These are phyloP conservation scores for Caenorhabditis drosophilae DNA, from an alignment of 2,888 invertebrate genomes.

Conservation along the genomic window DNA sequence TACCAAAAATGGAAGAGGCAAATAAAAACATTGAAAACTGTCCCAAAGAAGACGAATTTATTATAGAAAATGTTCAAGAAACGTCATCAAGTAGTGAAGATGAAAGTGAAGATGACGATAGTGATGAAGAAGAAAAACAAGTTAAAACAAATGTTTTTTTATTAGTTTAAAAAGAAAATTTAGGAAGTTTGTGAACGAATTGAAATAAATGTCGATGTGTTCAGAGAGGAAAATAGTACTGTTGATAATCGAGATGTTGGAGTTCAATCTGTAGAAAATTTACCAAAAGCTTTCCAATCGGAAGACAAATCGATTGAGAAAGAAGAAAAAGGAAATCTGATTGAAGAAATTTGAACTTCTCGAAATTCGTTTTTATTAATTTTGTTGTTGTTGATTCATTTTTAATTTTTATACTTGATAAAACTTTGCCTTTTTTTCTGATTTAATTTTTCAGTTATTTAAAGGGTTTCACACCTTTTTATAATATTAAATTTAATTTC, in stretches of 20 bases:
- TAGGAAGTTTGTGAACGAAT: too few relatives aligned
- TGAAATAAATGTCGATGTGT: conserved; percentile 40
- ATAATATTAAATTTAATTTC: neutral
- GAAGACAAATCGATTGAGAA: neutral
- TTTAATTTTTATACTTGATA: too few relatives aligned
- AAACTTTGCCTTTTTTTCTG: conserved; percentile 4
- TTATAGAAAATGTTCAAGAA: conserved; percentile 20
- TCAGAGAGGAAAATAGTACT: conserved; percentile 18
- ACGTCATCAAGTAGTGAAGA: conserved; percentile 1
- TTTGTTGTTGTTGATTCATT: conserved; percentile 4
- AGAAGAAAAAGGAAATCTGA: conserved; percentile 15
- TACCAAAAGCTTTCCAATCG: conserved; percentile 31
- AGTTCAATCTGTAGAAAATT: conserved; percentile 29
- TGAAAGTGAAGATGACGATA: conserved; percentile 15
- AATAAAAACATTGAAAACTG: conserved; percentile 35
- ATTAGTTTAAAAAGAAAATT: too few relatives aligned
- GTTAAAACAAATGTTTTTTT: too few relatives aligned
- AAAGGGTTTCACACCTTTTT: neutral
- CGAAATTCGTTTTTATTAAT: conserved; percentile 8
- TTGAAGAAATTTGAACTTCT: conserved; percentile 27
- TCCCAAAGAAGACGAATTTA: conserved; percentile 9
- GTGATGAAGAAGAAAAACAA: conserved; percentile 5
- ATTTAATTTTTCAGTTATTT: neutral
- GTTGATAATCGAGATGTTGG: conserved; percentile 29
- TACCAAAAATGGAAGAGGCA: conserved; percentile 51